Base-by-base conservation (phyloP, 2,888 invertebrate genomes). In the Drosophila melanosoma region DNA sequence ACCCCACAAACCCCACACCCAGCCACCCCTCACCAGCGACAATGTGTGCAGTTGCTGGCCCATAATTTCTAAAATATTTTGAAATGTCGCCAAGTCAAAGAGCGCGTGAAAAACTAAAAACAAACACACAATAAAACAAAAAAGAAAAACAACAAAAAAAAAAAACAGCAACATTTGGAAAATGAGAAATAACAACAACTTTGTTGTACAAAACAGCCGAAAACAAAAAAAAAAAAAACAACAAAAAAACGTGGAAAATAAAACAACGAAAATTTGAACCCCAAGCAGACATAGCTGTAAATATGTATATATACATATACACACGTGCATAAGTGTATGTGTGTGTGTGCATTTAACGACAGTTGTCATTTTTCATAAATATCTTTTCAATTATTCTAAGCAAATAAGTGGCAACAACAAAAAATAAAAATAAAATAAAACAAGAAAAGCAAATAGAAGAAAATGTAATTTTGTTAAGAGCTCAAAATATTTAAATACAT, bases 11-110 rank as follows among this genome's bases (percentile, higher is more conserved):
- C 53, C 15, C 38, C 26, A 10, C n/a, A 26, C 40, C 17, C 26
- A 1, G 29, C 32, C 17, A 4, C 10, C 38, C 17, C 38, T 1
- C n/a, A 15, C 33, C 45, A 1, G 6, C 5, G 20, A 26, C 36
- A 12, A 29, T 60, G 54, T 36, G 33, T 64, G 70, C 88, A 86
- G 86, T 86, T 86, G 86, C 82, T 86, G 76, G 70, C 60, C 75
- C 82, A 89, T 89, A 84, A 87, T 89, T 86, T 82, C 58, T n/a
- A 53, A 71, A 75, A 80, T 73, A 76, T 84, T 85, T 84, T 82
- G 86, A 86, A 87, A 89, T 87, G 80, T 73, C 80, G 87, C 87
- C 89, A 87, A 86, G 82, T 83, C 89, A 84, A 77, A 75, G 82
- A 84, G 73, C 70, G 74, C 72, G 74, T 68, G 74, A 76, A 68